Conservation (phyloP, 2,888 invertebrate genomes). For the Habroteleia sp. region DNA sequence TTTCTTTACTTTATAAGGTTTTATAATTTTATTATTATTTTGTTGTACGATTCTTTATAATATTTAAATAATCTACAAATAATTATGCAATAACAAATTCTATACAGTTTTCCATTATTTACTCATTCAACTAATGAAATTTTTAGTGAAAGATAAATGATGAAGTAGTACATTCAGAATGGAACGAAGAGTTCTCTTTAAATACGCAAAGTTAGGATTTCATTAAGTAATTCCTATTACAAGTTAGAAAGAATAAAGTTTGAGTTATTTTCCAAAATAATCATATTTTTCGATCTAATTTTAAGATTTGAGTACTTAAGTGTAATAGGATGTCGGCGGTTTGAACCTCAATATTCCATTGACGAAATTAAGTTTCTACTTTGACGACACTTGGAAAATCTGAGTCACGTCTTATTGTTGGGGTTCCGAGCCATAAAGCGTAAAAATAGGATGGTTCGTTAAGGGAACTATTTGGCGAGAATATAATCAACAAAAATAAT, state of each 20-base stretch:
- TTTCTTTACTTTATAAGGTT: too few relatives aligned
- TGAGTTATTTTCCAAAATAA: constrained; percentile 39
- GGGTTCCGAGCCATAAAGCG: constrained; percentile 46
- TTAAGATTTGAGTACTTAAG: constrained; percentile 22
- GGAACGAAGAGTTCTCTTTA: too few relatives aligned
- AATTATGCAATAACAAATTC: too few relatives aligned
- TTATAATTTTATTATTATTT: too few relatives aligned
- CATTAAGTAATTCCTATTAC: constrained; percentile 29
- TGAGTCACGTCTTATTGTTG: constrained; percentile 51
- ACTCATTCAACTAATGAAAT: too few relatives aligned
- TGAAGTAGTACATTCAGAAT: too few relatives aligned
- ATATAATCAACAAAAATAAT: constrained; percentile 35
- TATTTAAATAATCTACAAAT: too few relatives aligned
- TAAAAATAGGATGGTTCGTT: constrained; percentile 50
- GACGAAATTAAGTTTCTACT: constrained; percentile 54
- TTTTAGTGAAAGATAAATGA: too few relatives aligned
- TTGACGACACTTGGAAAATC: constrained; percentile 46
- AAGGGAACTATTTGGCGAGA: constrained; percentile 35
- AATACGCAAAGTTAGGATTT: constrained; percentile 28
- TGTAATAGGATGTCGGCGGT: constrained; percentile 48
- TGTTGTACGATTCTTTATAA: too few relatives aligned
- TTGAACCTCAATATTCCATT: constrained; percentile 53
- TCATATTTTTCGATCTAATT: constrained; percentile 48
- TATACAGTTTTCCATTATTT: too few relatives aligned
- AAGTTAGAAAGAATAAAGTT: constrained; percentile 34